Percentiles rank a stretch among this genome's conserved stretches.
These are phyloP conservation scores for Hapalemur alaotrensis DNA, from an alignment of 2,797 vertebrate genomes.

Conservation along the genomic window DNA sequence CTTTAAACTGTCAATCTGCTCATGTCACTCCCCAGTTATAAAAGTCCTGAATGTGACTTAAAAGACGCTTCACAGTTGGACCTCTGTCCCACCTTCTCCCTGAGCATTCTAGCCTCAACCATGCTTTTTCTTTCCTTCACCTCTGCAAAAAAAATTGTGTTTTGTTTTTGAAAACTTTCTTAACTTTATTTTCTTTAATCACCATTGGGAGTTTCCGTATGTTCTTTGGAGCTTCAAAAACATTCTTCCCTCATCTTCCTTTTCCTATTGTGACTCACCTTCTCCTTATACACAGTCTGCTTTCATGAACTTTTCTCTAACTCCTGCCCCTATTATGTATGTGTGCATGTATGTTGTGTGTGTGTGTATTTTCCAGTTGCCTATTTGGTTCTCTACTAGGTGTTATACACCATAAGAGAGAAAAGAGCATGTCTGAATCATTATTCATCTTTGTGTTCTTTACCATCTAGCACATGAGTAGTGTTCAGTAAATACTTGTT, in stretches of 20 bases:
- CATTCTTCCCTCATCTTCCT: background rate
- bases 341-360: background rate
- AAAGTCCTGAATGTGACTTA: background rate
- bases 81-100: background rate
- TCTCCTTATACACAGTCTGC: background rate
- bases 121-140: background rate
- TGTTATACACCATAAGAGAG: background rate
- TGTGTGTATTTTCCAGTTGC: background rate
- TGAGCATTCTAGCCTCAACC: background rate
- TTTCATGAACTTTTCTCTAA: background rate
- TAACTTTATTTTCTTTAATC: background rate
- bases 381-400: background rate
- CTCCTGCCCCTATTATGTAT: background rate
- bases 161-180: background rate
- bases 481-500: constrained; percentile 40
- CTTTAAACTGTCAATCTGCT: background rate
- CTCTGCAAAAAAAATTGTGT: background rate
- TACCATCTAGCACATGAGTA: background rate
- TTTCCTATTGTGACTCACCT: background rate
- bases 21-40: background rate
- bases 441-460: constrained; percentile 29
- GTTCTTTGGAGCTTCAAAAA: background rate
- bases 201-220: background rate
- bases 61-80: background rate
- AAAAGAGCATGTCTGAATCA: background rate